Evolutionary conservation across 2,113 vertebrate genomes (phyloP), one percentile per base, ranked within the genome.

Genomic region (Colossoma macropomum): DNA sequence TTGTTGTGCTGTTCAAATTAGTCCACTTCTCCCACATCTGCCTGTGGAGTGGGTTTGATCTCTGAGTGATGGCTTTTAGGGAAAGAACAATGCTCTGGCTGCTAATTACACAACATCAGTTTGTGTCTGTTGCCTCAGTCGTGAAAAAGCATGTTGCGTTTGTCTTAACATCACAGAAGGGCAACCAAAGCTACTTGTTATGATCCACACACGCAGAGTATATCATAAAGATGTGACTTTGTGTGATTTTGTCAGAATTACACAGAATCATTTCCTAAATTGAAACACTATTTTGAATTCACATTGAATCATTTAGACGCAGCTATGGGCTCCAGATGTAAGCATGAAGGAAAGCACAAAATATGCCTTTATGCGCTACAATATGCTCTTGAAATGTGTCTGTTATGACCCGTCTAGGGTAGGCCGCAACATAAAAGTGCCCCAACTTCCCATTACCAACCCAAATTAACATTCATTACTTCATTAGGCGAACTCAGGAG

Each of bases 161-260:
- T 27, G 56, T 73, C 69, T 73, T 81, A 50, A 66, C 69, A 27
- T 71, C 78, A 50, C 79, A 63, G 38, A 54, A 72, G 69, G 71
- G 38, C 38, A 70, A 45, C 66, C 13, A 23, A 10, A 7, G 32
- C 66, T 38, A 66, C 66, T 80, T 72, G 54, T 72, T 73, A 80
- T n/a, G 2, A 25, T 34, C 9, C 38, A 71, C 34, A 71, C 38
- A 71, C 21, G 25, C 68, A 71, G 28, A 71, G 50, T 19, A 52
- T 15, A 52, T 19, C 13, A 19, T 52, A 52, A 16, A 17, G 50
- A 52, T 11, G 41, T 11, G 10, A 45, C 41, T 11, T 45, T 45
- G 41, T 45, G 41, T 52, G 50, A 52, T 17, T 52, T 52, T 17
- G 50, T 45, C 41, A 8, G 10, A 45, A 52, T 4, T 52, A 9